These are phyloP conservation scores for Apteryx mantelli DNA, from an alignment of 2,113 vertebrate species.

Conservation along the genomic window DNA sequence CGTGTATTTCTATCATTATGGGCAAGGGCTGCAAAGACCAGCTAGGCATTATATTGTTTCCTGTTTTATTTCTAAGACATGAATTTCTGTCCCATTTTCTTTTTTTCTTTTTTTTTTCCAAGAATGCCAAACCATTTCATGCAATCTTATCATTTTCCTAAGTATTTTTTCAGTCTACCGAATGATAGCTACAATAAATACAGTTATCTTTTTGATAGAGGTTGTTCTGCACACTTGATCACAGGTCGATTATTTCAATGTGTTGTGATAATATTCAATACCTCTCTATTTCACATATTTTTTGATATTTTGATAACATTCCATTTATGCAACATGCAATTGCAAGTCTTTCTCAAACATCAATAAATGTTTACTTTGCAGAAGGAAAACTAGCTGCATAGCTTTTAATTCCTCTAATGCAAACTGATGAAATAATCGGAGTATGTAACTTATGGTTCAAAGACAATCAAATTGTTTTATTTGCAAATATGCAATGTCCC, in stretches of 20 bases:
- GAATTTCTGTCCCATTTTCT: neutral
- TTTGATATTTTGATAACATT: neutral
- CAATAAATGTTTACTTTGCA: neutral
- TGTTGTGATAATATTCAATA: neutral
- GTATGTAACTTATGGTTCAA: neutral
- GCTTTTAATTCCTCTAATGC: neutral
- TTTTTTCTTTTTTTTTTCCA: neutral
- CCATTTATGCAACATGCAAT: neutral
- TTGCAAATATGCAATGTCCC: neutral
- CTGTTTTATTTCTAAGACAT: neutral
- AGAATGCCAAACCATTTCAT: neutral
- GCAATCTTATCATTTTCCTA: neutral
- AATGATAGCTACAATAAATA: neutral
- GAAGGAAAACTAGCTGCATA: neutral
- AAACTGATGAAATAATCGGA: neutral
- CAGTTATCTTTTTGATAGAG: neutral
- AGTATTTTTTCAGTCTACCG: neutral
- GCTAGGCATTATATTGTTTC: neutral
- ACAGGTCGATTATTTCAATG: neutral
- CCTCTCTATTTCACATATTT: neutral
- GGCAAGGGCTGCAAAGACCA: neutral
- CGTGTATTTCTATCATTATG: neutral
- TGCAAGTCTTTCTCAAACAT: neutral
- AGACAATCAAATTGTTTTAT: neutral
- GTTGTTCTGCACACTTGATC: neutral